phyloP scores from a whole-genome alignment of 2,888 invertebrate genomes.

The Hypomecis atomaria region DNA sequence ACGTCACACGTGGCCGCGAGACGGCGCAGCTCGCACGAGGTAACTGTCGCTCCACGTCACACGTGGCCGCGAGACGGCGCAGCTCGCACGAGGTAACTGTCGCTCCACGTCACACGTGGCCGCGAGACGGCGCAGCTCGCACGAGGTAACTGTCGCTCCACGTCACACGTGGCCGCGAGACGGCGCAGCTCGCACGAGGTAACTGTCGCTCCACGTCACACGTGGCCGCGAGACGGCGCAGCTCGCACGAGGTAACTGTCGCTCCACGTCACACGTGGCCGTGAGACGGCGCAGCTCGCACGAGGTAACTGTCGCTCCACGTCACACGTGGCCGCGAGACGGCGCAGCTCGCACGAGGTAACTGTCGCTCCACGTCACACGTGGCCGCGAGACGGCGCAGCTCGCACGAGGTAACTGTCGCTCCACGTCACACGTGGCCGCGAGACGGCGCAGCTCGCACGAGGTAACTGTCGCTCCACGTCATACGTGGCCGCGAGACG shows the following conservation, averaged over 20 bases:
- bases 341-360: slow-evolving; percentile 71
- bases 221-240: slow-evolving; percentile 49
- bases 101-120: too few species aligned
- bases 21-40: slow-evolving; percentile 71
- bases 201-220: slow-evolving; percentile 17
- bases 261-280: too few species aligned
- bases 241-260: slow-evolving; percentile 64
- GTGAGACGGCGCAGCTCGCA: slow-evolving; percentile 62
- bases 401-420: slow-evolving; percentile 62
- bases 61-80: slow-evolving; percentile 44
- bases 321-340: too few species aligned
- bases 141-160: slow-evolving; percentile 58
- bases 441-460: slow-evolving; percentile 63
- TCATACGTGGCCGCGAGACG: too few species aligned
- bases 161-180: too few species aligned
- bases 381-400: slow-evolving; percentile 53
- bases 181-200: slow-evolving; percentile 72
- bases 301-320: slow-evolving; percentile 56
- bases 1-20: too few species aligned
- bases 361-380: slow-evolving; percentile 13
- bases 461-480: slow-evolving; percentile 55
- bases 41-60: slow-evolving; percentile 37
- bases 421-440: too few species aligned
- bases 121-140: slow-evolving; percentile 60
- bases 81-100: slow-evolving; percentile 66